Evolutionary conservation across 1,140 invertebrate genomes (phyloP), one percentile per base, ranked within the genome.

Genomic region (Dysdera silvatica): DNA sequence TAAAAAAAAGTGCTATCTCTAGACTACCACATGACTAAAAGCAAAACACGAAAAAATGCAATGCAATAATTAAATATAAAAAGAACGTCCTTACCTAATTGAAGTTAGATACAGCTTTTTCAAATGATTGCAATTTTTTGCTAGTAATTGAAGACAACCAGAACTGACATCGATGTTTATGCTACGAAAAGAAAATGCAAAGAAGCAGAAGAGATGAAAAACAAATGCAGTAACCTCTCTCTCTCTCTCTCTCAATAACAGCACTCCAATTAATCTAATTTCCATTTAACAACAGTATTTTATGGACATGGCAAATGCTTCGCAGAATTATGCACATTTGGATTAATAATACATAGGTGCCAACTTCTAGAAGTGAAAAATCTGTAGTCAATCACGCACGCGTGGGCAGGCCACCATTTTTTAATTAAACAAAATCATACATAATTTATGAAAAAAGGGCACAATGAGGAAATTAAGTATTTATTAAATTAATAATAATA

Each of bases 81-180:
- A n/a, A n/a, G n/a, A n/a, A n/a, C n/a, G 5, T 14, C 47, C 56
- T 61, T 67, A 75, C 75, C 75, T 74, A 66, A 89, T 76, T 3
- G 87, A 85, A 23, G 85, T 85, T 0, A 91, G 72, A 73, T 88
- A 89, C 8, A 90, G 74, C 72, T 90, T 90, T 64, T 84, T 83
- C 4, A 91, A 70, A 37, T 81, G 80, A 3, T 75, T 79, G 63
- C 87, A 88, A 2, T 79, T 78, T 43, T 68, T 72, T 0, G 81
- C 74, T 3, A 85, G 71, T 37, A 75, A 65, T 28, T 73, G 67
- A 20, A 84, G 72, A 35, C 81, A 79, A 40, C 81, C 71, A 76
- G 60, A 57, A 52, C 67, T 72, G 68, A 66, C 52, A 71, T 56
- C 45, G 41, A 55, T 31, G n/a, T 33, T 53, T 24, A 59, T 45